A percentile compares a stretch with the other conserved stretches of the same genome.
Conservation (phyloP, 2,888 invertebrate genomes). For the Chalcis sispes region DNA sequence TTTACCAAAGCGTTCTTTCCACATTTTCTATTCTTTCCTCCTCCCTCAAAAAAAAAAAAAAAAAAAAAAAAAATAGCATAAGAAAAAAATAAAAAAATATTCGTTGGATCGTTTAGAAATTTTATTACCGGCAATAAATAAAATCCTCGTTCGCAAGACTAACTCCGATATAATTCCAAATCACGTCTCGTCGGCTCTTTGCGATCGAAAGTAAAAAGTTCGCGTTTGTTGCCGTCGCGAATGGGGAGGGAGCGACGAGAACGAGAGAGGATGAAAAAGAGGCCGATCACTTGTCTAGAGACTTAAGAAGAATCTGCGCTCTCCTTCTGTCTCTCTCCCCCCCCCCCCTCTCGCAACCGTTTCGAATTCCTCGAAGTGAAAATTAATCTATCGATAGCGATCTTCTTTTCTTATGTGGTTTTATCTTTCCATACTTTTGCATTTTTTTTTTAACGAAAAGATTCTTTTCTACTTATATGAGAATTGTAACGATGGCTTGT, state of each 20-base stretch:
- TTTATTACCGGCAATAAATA: slow-evolving; percentile 43
- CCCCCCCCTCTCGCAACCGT: neutral
- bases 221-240: no score
- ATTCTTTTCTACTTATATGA: no score
- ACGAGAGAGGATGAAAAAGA: neutral
- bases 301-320: no score
- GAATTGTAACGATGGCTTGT: no score
- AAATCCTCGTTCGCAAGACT: slow-evolving; percentile 38
- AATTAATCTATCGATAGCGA: slow-evolving; percentile 10
- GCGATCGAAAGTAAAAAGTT: slow-evolving; percentile 7
- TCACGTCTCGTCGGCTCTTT: slow-evolving; percentile 31
- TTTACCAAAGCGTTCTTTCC: slow-evolving; percentile 15
- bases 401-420: no score
- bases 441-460: neutral
- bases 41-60: slow-evolving; percentile 23
- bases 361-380: slow-evolving; percentile 19
- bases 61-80: no score
- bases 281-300: neutral
- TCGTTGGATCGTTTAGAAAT: slow-evolving; percentile 28
- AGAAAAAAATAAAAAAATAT: no score
- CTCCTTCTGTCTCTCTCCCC: no score
- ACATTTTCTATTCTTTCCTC: no score
- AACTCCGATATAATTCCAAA: slow-evolving; percentile 31
- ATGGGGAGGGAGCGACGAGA: neutral
- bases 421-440: no score